Percentiles rank a stretch among this genome's conserved stretches.
These are phyloP conservation scores for Psococerastis gibbosa DNA, from an alignment of 2,888 invertebrate genomes.

Conservation along the genomic window DNA sequence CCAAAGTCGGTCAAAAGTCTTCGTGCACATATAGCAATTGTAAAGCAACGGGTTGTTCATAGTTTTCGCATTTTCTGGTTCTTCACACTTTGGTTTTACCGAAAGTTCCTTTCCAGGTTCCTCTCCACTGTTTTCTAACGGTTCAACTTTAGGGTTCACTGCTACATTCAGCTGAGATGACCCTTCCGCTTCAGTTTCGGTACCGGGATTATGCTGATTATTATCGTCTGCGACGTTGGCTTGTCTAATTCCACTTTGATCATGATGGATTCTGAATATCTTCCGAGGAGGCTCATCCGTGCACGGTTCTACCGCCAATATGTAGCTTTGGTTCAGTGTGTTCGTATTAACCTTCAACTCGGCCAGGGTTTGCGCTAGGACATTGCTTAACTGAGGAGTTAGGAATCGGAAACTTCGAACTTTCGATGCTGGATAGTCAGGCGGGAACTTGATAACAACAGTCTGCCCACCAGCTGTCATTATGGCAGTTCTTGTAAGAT, in stretches of 20 bases:
- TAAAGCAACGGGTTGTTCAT: neutral
- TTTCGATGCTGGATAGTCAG: neutral
- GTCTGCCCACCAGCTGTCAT: neutral
- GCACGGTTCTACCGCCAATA: neutral
- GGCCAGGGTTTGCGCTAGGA: neutral
- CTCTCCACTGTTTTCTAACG: neutral
- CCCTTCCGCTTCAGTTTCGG: neutral
- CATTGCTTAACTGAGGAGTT: neutral
- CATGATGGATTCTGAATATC: slow-evolving; percentile 4
- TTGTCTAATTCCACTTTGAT: too few species aligned
- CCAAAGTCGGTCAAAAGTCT: slow-evolving; percentile 49
- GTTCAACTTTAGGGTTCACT: neutral
- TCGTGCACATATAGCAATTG: slow-evolving; percentile 29
- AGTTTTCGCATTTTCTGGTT: neutral
- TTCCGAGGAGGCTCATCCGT: neutral
- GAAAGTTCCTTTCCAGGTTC: neutral
- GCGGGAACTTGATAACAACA: slow-evolving; percentile 4
- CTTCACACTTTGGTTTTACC: neutral
- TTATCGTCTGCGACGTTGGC: neutral
- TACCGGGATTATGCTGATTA: neutral
- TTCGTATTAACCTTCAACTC: neutral
- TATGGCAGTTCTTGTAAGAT: neutral
- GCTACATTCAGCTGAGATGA: neutral
- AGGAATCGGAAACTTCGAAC: neutral
- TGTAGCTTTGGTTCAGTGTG: neutral